phyloP scores from a whole-genome alignment of 2,888 invertebrate species.

The Clanis bilineata region DNA sequence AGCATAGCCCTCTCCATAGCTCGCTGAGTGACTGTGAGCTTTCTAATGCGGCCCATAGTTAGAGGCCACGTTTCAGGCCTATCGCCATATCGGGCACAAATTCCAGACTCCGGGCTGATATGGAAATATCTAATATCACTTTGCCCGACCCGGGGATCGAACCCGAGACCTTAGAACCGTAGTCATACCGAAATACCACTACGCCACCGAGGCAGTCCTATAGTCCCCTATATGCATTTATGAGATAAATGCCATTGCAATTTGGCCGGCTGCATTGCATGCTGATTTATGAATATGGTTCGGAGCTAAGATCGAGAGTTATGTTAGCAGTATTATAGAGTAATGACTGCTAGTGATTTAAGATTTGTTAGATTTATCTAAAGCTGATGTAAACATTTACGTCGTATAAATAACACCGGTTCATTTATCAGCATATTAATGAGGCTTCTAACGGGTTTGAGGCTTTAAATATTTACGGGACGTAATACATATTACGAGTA shows the following conservation, averaged over 20 bases:
- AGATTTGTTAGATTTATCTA: slow-evolving; percentile 1
- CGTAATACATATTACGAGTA: not conserved
- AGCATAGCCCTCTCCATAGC: too few species aligned
- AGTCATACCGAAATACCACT: too few species aligned
- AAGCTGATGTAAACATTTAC: not conserved
- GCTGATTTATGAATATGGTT: not conserved
- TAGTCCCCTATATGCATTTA: too few species aligned
- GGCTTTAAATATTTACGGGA: not conserved
- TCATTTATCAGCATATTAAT: not conserved
- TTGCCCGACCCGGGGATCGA: too few species aligned
- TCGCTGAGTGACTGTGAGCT: too few species aligned
- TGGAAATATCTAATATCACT: too few species aligned
- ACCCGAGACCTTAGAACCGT: too few species aligned
- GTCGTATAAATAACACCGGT: not conserved
- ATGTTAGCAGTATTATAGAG: not conserved
- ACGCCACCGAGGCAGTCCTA: too few species aligned
- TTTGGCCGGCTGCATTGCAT: not conserved
- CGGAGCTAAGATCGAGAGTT: not conserved
- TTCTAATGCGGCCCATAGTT: too few species aligned
- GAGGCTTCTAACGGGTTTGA: not conserved
- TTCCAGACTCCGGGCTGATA: too few species aligned
- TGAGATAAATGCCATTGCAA: not conserved
- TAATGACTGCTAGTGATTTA: not conserved
- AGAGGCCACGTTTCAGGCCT: too few species aligned
- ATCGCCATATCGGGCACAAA: too few species aligned